These are phyloP conservation scores for Nebria salina DNA, from an alignment of 2,888 invertebrate species.

Conservation along the genomic window DNA sequence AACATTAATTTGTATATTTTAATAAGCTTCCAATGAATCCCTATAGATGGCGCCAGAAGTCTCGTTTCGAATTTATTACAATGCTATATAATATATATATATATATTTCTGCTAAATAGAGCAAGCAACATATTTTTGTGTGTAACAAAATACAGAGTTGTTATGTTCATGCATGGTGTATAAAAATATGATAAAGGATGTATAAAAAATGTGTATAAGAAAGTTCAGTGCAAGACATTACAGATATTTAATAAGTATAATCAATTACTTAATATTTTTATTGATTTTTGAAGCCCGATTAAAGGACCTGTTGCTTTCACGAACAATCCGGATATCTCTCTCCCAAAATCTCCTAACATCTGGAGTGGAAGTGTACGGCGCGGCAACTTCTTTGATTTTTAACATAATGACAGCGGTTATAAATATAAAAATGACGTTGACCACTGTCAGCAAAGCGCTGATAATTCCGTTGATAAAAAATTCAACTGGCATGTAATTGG, in stretches of 20 bases:
- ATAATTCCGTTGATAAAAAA: constrained; percentile 82
- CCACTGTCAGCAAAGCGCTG: constrained; percentile 79
- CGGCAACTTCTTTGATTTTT: constrained; percentile 86
- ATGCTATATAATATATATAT: too few relatives aligned
- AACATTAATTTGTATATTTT: neutral
- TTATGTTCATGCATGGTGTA: too few relatives aligned
- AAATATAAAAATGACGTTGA: constrained; percentile 86
- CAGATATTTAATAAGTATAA: neutral
- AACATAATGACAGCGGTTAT: constrained; percentile 81
- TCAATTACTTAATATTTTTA: neutral
- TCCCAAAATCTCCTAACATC: constrained; percentile 79
- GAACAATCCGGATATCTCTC: constrained; percentile 78
- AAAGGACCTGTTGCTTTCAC: constrained; percentile 71
- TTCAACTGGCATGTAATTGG: constrained; percentile 79
- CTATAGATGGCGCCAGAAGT: too few relatives aligned
- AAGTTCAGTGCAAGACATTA: neutral
- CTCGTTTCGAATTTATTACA: neutral
- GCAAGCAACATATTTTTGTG: neutral
- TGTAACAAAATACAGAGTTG: too few relatives aligned
- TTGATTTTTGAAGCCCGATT: constrained; percentile 52
- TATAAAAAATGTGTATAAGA: too few relatives aligned
- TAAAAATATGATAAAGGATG: neutral
- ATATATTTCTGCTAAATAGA: neutral
- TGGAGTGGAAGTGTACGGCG: constrained; percentile 80
- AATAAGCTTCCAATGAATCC: too few relatives aligned